Evolutionary conservation across 2,888 invertebrate species (phyloP), one percentile per base, ranked within the genome.

Genomic region (Melanchra persicariae): DNA sequence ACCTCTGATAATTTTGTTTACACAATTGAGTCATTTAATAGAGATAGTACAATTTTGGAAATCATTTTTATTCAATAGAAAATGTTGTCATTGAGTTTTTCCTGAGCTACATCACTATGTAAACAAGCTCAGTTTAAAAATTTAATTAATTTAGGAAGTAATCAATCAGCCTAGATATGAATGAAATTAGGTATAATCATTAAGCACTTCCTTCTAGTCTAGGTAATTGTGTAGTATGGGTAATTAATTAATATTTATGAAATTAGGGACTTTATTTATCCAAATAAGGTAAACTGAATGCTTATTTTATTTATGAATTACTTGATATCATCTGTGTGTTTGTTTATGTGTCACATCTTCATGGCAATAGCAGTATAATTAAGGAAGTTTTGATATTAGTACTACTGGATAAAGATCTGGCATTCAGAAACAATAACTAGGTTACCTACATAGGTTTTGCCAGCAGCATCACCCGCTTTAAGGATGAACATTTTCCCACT

Each of bases 1-100:
- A 81, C n/a, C 40, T 30, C 24, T 45, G 62, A 74, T 74, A 43
- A 66, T 83, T 60, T 61, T 67, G 57, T 79, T 61, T 52, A 40
- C 71, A 26, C 52, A n/a, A 72, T 76, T 70, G 55, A 74, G 66
- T 80, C 70, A 69, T 72, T 58, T 58, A 51, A n/a, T 55, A 51
- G 17, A 52, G 63, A 55, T 57, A 77, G 59, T 77, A 47, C 17
- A 76, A 51, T 69, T 77, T 60, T 1, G 5, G 45, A 65, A 65
- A 65, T 40, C 2, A 70, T 43, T 64, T 61, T 77, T 61, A 70
- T 64, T 77, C 64, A 62, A n/a, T 58, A 58, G 57, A 81, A 64
- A 2, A 43, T 59, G 22, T 59, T 40, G 7, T 47, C 62, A 76
- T 54, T 81, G 59, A 68, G 15, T 81, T 26, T 22, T 69, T 77